Percentiles rank a stretch among this genome's conserved stretches.
Conservation (phyloP, 2,797 vertebrate species). For the Darevskia nairensis region DNA sequence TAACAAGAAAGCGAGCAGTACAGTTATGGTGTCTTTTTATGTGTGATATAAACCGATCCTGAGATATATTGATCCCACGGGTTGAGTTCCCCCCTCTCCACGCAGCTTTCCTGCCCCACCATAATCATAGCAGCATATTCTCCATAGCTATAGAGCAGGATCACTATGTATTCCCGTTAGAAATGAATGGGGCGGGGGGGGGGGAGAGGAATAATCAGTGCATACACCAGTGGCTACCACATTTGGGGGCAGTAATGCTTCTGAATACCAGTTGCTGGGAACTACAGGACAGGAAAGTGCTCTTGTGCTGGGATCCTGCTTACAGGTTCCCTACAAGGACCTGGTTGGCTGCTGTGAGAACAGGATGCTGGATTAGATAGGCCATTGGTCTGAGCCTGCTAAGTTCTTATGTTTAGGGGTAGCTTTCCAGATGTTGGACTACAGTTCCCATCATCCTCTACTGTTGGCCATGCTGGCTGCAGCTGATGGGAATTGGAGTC, state of each 20-base stretch:
- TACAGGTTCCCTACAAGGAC: no score
- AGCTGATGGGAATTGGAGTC: no score
- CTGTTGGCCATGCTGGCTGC: no score
- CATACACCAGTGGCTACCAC: not conserved
- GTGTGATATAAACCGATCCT: slow-evolving; percentile 54
- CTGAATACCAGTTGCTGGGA: no score
- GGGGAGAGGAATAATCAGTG: not conserved
- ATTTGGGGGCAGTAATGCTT: not conserved
- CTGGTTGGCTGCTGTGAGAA: no score
- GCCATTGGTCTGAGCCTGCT: no score
- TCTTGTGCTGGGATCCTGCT: no score
- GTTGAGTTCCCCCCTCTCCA: slow-evolving; percentile 33
- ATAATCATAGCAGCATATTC: slow-evolving; percentile 18
- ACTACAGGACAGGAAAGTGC: no score
- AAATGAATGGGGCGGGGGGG: slow-evolving; percentile 24
- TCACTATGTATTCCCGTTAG: slow-evolving; percentile 22
- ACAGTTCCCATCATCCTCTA: no score
- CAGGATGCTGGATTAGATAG: no score
- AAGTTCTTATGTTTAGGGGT: no score
- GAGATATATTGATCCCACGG: slow-evolving; percentile 10
- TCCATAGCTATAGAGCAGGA: slow-evolving; percentile 40
- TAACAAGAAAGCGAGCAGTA: slow-evolving; percentile 32
- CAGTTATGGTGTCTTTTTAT: slow-evolving; percentile 56
- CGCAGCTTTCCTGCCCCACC: not conserved
- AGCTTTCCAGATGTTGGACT: no score